Conservation (phyloP, 1,140 invertebrate species). For the Leptoteleia sp. region DNA sequence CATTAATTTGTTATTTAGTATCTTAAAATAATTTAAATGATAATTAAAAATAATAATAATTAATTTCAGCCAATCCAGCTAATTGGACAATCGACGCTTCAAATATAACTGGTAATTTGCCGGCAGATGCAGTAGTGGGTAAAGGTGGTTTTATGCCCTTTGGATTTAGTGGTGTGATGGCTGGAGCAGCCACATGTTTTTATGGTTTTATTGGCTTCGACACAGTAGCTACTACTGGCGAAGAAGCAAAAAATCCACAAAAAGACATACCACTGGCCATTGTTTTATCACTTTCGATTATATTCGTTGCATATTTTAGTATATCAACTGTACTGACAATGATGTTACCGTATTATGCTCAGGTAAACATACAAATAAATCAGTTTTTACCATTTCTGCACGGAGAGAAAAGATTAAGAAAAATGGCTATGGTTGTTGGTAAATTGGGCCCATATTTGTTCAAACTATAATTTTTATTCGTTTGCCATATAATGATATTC, state of each 20-base stretch:
- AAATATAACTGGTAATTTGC: no score
- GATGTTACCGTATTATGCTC: slow-evolving; percentile 93
- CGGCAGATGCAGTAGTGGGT: slow-evolving; percentile 83
- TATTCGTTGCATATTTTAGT: slow-evolving; percentile 94
- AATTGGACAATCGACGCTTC: no score
- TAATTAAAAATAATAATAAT: no score
- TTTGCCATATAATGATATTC: no score
- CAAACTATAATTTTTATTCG: no score
- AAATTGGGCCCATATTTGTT: no score
- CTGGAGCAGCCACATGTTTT: slow-evolving; percentile 96
- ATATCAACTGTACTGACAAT: slow-evolving; percentile 93
- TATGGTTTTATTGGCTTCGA: slow-evolving; percentile 99
- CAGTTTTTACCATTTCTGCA: no score
- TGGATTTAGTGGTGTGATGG: slow-evolving; percentile 88
- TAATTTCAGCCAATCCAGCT: no score
- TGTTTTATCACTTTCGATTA: slow-evolving; percentile 91
- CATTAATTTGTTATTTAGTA: no score
- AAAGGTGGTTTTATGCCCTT: slow-evolving; percentile 92
- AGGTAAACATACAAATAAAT: slow-evolving; percentile 84
- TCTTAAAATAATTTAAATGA: no score
- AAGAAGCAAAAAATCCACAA: slow-evolving; percentile 96
- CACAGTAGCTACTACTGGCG: slow-evolving; percentile 96
- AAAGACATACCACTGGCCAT: slow-evolving; percentile 96
- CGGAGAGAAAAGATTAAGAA: no score
- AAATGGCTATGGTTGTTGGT: no score